Base-by-base conservation (phyloP, 2,888 invertebrate genomes). In the Meiosimyza platycephala region DNA sequence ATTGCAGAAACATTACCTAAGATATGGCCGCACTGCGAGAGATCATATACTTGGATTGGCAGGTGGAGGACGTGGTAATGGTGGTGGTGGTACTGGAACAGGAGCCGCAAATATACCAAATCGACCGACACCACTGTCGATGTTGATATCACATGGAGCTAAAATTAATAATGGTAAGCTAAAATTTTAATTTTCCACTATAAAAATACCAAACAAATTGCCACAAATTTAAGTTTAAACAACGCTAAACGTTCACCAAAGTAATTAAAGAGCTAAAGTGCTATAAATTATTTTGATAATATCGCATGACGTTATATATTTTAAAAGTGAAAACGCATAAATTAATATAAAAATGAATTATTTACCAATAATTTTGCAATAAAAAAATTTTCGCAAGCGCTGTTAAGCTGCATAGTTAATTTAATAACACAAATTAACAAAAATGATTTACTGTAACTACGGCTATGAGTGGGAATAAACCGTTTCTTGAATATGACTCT, bases 81-180 rank as follows among this genome's bases (percentile, higher is more conserved):
- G 71, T 57, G 28, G 52, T 16, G 67, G 54, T 54, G 12, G 74
- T 62, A 4, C 72, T 62, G 5, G 76, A 72, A 5, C 77, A 74
- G 2, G 76, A 76, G 1, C 79, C 73, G 7, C 76, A 67, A 6
- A 74, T 57, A 7, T 60, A 63, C 69, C 77, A 47, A 80, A 80
- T 73, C 88, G 89, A 40, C 90, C 90, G 33, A 90, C 92, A 59
- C 93, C 94, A 0, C 85, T 95, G 63, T 94, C 92, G 79, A 93
- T 95, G 92, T 90, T 95, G 77, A 93, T 95, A 82, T 94, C 95
- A 15, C 92, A 93, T 82, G 92, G 93, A 81, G 92, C 92, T 77
- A 92, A 91, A 84, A 89, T 94, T 74, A 93, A 91, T 82, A 92
- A 92, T 85, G 92, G 95, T 95, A 86, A 93, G 94, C 92, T 80